Conservation (phyloP, 1,140 invertebrate genomes). For the Ips nitidus region DNA sequence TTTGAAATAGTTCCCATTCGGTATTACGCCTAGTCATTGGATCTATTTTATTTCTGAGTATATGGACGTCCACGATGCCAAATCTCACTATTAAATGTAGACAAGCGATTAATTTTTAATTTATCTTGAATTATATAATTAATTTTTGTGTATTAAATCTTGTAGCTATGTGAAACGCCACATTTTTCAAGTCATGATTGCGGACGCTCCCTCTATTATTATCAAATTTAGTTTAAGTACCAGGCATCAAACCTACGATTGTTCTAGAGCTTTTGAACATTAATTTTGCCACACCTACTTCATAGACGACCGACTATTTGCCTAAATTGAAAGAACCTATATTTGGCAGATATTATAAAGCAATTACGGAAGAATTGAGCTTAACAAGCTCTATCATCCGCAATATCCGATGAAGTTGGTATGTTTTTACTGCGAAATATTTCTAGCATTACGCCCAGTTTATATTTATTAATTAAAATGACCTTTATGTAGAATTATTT, state of each 20-base stretch:
- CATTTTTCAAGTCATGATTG: neutral
- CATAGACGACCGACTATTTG: neutral
- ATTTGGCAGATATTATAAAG: conserved; percentile 1
- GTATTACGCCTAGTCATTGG: neutral
- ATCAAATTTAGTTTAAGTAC: conserved; percentile 35
- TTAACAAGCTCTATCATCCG: too few species aligned
- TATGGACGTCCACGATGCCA: neutral
- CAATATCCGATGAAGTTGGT: neutral
- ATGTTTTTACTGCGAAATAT: neutral
- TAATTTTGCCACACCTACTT: conserved; percentile 11
- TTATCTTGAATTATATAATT: too few species aligned
- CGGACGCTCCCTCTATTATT: conserved; percentile 16
- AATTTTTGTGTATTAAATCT: too few species aligned
- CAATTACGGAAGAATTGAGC: neutral
- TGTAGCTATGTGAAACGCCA: too few species aligned
- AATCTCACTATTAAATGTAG: neutral
- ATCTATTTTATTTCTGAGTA: neutral
- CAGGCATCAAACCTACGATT: conserved; percentile 38
- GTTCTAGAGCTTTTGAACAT: conserved; percentile 24
- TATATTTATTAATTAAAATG: too few species aligned
- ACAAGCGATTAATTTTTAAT: too few species aligned
- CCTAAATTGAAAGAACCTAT: conserved; percentile 4
- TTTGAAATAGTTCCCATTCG: conserved; percentile 1
- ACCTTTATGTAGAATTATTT: too few species aligned
- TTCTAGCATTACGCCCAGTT: neutral